A percentile compares a stretch with the other conserved stretches of the same genome.
Evolutionary conservation across 2,888 invertebrate species (phyloP).

Genomic region (Aleiodes alternator): DNA sequence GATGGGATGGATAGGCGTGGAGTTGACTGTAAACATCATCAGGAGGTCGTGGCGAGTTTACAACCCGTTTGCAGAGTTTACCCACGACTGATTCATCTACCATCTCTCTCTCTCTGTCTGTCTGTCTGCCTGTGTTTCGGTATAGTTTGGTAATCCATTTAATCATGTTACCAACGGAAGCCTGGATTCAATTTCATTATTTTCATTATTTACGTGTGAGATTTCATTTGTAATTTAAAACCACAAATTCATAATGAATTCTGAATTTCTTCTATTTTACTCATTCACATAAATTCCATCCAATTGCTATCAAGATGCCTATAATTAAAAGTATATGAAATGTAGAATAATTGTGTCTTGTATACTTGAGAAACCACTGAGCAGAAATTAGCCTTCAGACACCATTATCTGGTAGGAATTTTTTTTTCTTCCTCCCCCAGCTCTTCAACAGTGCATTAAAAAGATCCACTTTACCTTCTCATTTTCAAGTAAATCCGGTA

Average conservation of each 20-base stretch:
- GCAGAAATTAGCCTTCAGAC: slow-evolving; percentile 4
- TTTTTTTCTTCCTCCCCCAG: background rate
- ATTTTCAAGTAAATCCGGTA: background rate
- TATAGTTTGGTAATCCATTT: slow-evolving; percentile 28
- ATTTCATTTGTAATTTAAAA: slow-evolving; percentile 18
- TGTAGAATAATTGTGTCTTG: too few species aligned
- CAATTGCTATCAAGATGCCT: too few species aligned
- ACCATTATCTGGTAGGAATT: background rate
- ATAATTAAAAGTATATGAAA: too few species aligned
- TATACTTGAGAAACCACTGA: too few species aligned
- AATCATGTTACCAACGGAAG: slow-evolving; percentile 23
- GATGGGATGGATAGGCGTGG: slow-evolving; percentile 24
- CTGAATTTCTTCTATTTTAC: too few species aligned
- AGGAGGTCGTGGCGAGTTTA: slow-evolving; percentile 32
- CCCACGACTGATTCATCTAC: slow-evolving; percentile 30
- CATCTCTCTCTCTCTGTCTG: slow-evolving; percentile 18
- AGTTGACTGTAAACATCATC: slow-evolving; percentile 33
- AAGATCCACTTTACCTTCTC: slow-evolving; percentile 4
- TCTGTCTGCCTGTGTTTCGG: slow-evolving; percentile 13
- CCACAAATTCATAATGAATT: slow-evolving; percentile 10
- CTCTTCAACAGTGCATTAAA: background rate
- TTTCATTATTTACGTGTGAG: slow-evolving; percentile 13
- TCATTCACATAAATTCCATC: too few species aligned
- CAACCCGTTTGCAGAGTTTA: slow-evolving; percentile 32
- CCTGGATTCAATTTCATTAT: slow-evolving; percentile 25